Evolutionary conservation across 1,140 invertebrate species (phyloP), one percentile per base, ranked within the genome.

Genomic region (Thaumatotibia leucotreta): DNA sequence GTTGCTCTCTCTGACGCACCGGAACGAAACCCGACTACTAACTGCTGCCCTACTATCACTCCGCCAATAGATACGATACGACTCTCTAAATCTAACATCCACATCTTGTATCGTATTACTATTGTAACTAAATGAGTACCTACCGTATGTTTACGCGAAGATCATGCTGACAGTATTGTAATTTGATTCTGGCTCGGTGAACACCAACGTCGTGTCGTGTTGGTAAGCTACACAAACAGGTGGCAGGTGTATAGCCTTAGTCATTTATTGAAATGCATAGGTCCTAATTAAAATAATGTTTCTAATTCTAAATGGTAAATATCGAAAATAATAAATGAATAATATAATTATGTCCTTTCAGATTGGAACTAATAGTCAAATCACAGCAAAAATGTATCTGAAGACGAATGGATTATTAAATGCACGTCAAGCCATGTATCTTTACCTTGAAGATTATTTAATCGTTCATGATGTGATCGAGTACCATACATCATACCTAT

Each of bases 31-130:
- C 75, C 73, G 79, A 76, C 75, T 84, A 68, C 75, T 74, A 79
- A 79, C 75, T 70, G 74, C 69, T 76, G 86, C 79, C 84, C 86
- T 85, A 89, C 86, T 89, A 87, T 89, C 84, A 88, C 86, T 89
- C 80, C 67, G 69, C 70, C 72, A 75, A 75, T 70, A 69, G 70
- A 76, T 24, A 45, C 33, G 33, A 52, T 52, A n/a, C 78, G 66
- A 78, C 78, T 82, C 79, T 84, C 79, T 81, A 81, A 82, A 79
- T 79, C 74, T 74, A 33, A 66, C 11, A 33, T 61, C 11, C 50
- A 54, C 20, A 27, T 27, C 50, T 50, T 50, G 10, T 32, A 32
- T 32, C 14, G 23, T 27, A 24, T 31, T 61, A 14, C n/a, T 29
- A 0, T 17, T 61, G 24, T 61, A 32, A 32, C 22, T 27, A 54